A percentile compares a stretch with the other conserved stretches of the same genome.
Conservation (phyloP, 2,888 invertebrate species). For the Conops quadrifasciatus region DNA sequence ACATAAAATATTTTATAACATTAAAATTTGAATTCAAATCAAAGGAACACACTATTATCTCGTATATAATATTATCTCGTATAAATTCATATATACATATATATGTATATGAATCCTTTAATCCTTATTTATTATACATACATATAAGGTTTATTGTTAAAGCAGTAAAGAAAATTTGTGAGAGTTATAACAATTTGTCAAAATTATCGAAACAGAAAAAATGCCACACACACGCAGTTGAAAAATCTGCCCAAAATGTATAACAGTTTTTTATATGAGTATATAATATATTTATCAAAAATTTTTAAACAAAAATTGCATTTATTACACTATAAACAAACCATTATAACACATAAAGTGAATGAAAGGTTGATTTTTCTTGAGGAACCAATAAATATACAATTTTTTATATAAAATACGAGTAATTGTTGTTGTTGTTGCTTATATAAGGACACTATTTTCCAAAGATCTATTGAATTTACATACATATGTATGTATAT, state of each 20-base stretch:
- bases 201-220: neutral
- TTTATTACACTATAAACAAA: constrained; percentile 17
- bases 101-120: constrained; percentile 4
- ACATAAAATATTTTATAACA: neutral
- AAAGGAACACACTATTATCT: neutral
- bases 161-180: neutral
- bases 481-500: too few species aligned
- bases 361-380: constrained; percentile 15
- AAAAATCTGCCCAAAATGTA: constrained; percentile 1
- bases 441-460: too few species aligned
- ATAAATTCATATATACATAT: constrained; percentile 1
- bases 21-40: neutral
- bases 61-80: neutral
- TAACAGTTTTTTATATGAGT: constrained; percentile 18
- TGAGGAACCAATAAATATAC: constrained; percentile 32
- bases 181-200: neutral
- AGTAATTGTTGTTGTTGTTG: neutral
- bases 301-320: constrained; percentile 22
- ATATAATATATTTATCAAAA: constrained; percentile 23
- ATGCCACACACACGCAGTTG: neutral
- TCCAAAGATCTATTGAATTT: too few species aligned
- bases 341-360: neutral
- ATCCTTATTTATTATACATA: constrained; percentile 23
- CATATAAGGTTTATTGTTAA: neutral
- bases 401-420: constrained; percentile 31